phyloP scores from a whole-genome alignment of 2,888 invertebrate species.

The Hyles lineata region DNA sequence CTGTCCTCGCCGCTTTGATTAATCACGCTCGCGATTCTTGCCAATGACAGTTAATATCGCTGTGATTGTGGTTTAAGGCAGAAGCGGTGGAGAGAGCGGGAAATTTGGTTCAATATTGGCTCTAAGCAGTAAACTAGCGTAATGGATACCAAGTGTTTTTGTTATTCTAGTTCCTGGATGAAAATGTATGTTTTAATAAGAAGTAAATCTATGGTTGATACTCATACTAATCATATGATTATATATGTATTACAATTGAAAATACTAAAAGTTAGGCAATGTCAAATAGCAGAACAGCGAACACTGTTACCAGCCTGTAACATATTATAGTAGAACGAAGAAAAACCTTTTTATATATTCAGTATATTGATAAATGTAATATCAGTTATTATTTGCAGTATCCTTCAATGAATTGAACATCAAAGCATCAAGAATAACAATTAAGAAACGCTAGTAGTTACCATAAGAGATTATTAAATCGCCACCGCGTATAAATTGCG shows the following conservation, averaged over 20 bases:
- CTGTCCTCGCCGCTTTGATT: conserved; percentile 57
- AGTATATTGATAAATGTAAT: too few relatives aligned
- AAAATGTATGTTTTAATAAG: neutral
- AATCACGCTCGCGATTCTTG: conserved; percentile 70
- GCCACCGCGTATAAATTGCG: neutral
- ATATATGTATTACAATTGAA: too few relatives aligned
- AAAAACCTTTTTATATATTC: too few relatives aligned
- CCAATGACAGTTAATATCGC: conserved; percentile 72
- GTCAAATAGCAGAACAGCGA: too few relatives aligned
- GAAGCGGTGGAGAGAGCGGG: conserved; percentile 35
- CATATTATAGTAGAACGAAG: too few relatives aligned
- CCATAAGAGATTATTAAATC: neutral
- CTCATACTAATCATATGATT: neutral
- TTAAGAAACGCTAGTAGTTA: too few relatives aligned
- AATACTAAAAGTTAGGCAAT: too few relatives aligned
- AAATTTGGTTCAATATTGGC: neutral
- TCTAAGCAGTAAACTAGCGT: neutral
- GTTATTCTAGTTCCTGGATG: neutral
- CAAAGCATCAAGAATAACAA: too few relatives aligned
- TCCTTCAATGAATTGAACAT: too few relatives aligned
- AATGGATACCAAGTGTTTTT: too few relatives aligned
- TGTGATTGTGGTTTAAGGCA: conserved; percentile 37
- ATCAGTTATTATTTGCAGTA: too few relatives aligned
- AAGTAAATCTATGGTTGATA: neutral
- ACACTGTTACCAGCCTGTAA: too few relatives aligned